Base-by-base conservation (phyloP, 2,888 invertebrate species). In the Phaonia tiefii region DNA sequence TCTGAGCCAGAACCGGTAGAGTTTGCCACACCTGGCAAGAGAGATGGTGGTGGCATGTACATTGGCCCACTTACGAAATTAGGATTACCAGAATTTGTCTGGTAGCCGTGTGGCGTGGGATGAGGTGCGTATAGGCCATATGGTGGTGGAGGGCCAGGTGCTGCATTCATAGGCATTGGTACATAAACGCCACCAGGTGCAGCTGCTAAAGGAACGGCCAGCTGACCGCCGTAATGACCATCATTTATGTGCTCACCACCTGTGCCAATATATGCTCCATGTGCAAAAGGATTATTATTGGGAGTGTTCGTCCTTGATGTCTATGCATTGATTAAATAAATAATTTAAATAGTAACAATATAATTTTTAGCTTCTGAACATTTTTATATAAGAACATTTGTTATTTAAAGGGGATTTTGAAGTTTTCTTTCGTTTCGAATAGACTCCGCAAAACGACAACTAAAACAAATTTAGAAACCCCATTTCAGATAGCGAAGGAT, bases 41-140 rank as follows among this genome's bases (percentile, higher is more conserved):
- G 25, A 31, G 76, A 25, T 10, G 76, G 58, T 46, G 80, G 74
- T 11, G 70, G 69, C 10, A 73, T 31, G 46, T 76, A 80, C 13
- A 76, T 17, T 65, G 60, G 65, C 5, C 67, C 74, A 65, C 71
- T 31, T 46, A 80, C 65, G 51, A 63, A 74, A 75, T 75, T 78
- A 8, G 75, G 60, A 63, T 79, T 74, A 20, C 70, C 37, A 2
- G 79, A 72, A 44, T 83, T 25, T 58, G 85, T 26, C 25, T 84
- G 85, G 63, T 83, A 76, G 4, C 83, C 63, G 39, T 77, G 78
- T 0, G 75, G 63, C 3, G 83, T 69, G 31, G 84, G 84, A 54
- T 84, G 83, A n/a, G 85, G 69, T 44, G 85, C 69, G 80, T 84
- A 87, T n/a, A 88, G 79, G 11, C 87, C 85, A 75, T 84, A 87